phyloP scores from a whole-genome alignment of 2,797 vertebrate genomes.

The Megaceryle alcyon region DNA sequence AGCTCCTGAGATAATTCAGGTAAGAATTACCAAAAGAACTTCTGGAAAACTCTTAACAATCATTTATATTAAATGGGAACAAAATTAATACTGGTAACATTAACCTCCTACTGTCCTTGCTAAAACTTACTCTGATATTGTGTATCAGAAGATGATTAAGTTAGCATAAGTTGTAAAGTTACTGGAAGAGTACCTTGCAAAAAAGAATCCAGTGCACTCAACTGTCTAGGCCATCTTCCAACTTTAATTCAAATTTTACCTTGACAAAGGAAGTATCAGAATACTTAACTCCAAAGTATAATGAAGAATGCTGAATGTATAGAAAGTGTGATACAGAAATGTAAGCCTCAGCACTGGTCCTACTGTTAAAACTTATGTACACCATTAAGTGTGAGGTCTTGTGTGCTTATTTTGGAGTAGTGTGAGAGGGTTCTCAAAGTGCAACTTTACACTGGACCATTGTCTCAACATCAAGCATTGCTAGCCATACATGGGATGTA shows the following conservation, averaged over 20 bases:
- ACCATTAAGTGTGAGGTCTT: neutral
- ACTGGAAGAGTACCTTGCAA: neutral
- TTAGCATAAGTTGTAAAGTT: neutral
- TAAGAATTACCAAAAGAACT: slow-evolving; percentile 61
- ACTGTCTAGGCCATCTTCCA: neutral
- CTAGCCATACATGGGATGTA: no score
- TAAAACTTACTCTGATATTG: neutral
- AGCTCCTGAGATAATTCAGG: slow-evolving; percentile 94
- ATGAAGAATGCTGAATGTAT: neutral
- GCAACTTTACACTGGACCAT: neutral
- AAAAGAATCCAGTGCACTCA: neutral
- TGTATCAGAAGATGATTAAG: neutral
- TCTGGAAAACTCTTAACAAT: neutral
- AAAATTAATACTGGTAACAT: neutral
- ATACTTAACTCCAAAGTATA: neutral
- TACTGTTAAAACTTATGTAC: neutral
- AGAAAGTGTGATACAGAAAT: neutral
- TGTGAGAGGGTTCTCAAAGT: neutral
- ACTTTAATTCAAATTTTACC: neutral
- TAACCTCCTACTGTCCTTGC: neutral
- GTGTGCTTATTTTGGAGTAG: neutral
- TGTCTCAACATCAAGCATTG: neutral
- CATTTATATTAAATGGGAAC: neutral
- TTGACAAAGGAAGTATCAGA: neutral
- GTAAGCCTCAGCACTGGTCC: neutral